phyloP scores from a whole-genome alignment of 2,797 vertebrate genomes.

The Anabas testudineus region DNA sequence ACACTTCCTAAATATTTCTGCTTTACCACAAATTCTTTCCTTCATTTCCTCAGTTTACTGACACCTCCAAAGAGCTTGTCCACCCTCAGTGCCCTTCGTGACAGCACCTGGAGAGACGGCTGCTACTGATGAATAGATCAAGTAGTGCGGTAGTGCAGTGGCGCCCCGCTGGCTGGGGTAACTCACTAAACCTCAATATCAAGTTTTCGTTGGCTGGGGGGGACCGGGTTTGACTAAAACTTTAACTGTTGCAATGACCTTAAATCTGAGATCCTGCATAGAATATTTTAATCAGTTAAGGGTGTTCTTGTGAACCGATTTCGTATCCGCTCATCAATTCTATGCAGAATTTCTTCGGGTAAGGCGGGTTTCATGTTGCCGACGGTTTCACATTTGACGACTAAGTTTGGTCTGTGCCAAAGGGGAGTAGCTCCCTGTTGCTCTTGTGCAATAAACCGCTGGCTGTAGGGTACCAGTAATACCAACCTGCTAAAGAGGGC shows the following conservation, averaged over 20 bases:
- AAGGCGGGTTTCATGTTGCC: constrained; percentile 34
- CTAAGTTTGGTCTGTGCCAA: constrained; percentile 58
- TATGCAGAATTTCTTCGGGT: constrained; percentile 61
- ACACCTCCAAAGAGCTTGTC: constrained; percentile 93
- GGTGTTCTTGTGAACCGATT: background rate
- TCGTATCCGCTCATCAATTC: constrained; percentile 10
- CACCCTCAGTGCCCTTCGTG: constrained; percentile 90
- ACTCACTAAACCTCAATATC: constrained; percentile 41
- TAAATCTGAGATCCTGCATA: constrained; percentile 64
- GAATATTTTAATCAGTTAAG: background rate
- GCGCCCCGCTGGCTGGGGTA: constrained; percentile 90
- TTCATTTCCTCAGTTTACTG: constrained; percentile 86
- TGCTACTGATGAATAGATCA: constrained; percentile 87
- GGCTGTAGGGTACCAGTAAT: constrained; percentile 30
- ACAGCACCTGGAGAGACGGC: constrained; percentile 92
- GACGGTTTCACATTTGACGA: background rate
- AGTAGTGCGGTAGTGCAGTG: constrained; percentile 43
- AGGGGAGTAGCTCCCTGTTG: constrained; percentile 44
- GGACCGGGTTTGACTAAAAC: constrained; percentile 32
- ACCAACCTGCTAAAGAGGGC: constrained; percentile 53
- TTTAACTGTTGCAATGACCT: constrained; percentile 25
- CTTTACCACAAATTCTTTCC: background rate
- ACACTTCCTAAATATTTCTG: too few relatives aligned
- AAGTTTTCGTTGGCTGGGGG: background rate
- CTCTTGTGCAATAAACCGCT: constrained; percentile 71